A percentile compares a stretch with the other conserved stretches of the same genome.
Evolutionary conservation across 2,797 vertebrate genomes (phyloP).

Genomic region (Spea hammondii): DNA sequence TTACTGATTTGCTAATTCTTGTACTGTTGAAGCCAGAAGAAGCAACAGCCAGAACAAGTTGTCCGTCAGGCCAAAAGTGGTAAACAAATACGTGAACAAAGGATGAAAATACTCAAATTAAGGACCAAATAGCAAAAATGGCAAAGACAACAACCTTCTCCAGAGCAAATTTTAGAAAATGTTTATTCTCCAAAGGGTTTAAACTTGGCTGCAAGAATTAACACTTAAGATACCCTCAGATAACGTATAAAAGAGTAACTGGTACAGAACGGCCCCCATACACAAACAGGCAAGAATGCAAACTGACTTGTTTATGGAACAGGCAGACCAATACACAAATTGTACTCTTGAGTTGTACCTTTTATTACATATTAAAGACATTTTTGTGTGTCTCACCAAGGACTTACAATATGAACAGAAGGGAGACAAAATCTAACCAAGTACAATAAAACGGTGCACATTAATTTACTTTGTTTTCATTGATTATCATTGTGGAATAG

Average conservation of each 20-base stretch:
- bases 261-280: neutral
- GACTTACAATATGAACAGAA: too few relatives aligned
- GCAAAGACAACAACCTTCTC: too few relatives aligned
- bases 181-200: too few relatives aligned
- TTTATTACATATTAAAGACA: neutral
- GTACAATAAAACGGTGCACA: too few relatives aligned
- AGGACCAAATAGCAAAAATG: neutral
- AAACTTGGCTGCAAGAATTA: constrained; percentile 3
- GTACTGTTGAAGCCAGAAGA: constrained; percentile 35
- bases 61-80: constrained; percentile 17
- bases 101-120: neutral
- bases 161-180: too few relatives aligned
- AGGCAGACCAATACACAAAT: constrained; percentile 7
- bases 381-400: too few relatives aligned
- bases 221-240: neutral
- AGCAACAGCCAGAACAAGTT: constrained; percentile 13
- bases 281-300: neutral
- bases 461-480: too few relatives aligned
- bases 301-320: neutral
- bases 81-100: constrained; percentile 7
- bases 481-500: too few relatives aligned
- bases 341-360: neutral
- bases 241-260: neutral
- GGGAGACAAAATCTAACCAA: too few relatives aligned
- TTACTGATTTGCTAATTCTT: constrained; percentile 31